phyloP scores from a whole-genome alignment of 2,888 invertebrate species.

The Phanerotoma sp. region DNA sequence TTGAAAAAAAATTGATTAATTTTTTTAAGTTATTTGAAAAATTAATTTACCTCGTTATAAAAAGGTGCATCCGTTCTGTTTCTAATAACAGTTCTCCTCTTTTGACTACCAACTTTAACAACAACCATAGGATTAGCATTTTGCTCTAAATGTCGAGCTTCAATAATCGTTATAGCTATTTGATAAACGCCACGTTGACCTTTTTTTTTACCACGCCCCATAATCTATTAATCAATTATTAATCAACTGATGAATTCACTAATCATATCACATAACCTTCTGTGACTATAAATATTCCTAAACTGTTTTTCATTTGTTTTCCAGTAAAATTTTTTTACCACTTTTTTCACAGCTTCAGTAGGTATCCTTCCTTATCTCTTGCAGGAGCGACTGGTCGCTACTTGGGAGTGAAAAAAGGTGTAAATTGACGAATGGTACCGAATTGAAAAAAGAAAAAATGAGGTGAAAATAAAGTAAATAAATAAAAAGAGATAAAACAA shows the following conservation, averaged over 20 bases:
- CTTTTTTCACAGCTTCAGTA: background rate
- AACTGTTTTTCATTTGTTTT: too few relatives aligned
- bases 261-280: background rate
- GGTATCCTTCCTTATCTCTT: too few relatives aligned
- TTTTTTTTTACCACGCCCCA: constrained; percentile 24
- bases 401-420: constrained; percentile 9
- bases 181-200: constrained; percentile 55
- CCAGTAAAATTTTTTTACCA: too few relatives aligned
- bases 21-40: background rate
- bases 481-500: constrained; percentile 6
- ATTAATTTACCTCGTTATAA: constrained; percentile 66
- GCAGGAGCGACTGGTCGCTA: background rate
- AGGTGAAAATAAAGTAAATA: constrained; percentile 18
- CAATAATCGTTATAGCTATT: constrained; percentile 67
- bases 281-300: background rate
- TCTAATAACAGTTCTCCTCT: constrained; percentile 63
- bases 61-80: constrained; percentile 65
- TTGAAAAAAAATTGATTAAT: background rate
- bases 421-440: constrained; percentile 33
- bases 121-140: constrained; percentile 66
- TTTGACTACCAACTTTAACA: constrained; percentile 65
- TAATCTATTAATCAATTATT: constrained; percentile 4
- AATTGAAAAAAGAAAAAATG: constrained; percentile 2
- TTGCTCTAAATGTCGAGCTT: constrained; percentile 64
- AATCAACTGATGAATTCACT: background rate